Evolutionary conservation across 2,888 invertebrate genomes (phyloP), one percentile per base, ranked within the genome.

Genomic region (Drosophila setosimentum): DNA sequence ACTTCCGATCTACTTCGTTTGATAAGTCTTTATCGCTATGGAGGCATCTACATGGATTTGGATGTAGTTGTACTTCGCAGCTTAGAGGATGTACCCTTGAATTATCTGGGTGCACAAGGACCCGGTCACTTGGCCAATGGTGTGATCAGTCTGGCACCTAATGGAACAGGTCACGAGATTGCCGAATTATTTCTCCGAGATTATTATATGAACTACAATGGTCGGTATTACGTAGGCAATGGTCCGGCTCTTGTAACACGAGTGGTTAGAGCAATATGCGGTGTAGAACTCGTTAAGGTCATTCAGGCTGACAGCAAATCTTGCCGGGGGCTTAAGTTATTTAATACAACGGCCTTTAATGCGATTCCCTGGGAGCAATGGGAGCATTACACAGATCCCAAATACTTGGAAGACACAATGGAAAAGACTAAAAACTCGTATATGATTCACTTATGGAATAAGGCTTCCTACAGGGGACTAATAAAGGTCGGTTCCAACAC

Each of bases 41-140:
- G 96, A 16, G 97, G 97, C 0, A 95, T 96, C 58, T 97, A 96
- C 90, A 92, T 97, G 61, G 97, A 97, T 84, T 92, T 96, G 77
- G 97, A 97, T 91, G 95, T 96, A 3, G 94, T 97, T 18, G 95
- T 96, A 4, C 94, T 94, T 27, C 95, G 94, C 76, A 91, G 82
- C 16, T 76, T 92, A 51, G 91, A 92, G 68, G 73, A 89, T 32
- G 57, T 91, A 3, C 54, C 58, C 0, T 37, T 59, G 3, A 72
- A 72, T 27, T 72, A 42, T 69, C 37, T 67, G 4, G 95, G 95
- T 7, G 94, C 94, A 0, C 29, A 60, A 5, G 95, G 95, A 91
- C 3, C 6, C 2, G 94, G 94, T 3, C 3, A 13, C 0, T 92
- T 96, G 0, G 95, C 95, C 0, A 95, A 95, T 0, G 96, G 96